Evolutionary conservation across 2,888 invertebrate species (phyloP), one percentile per base, ranked within the genome.

Genomic region (Biston betularia): DNA sequence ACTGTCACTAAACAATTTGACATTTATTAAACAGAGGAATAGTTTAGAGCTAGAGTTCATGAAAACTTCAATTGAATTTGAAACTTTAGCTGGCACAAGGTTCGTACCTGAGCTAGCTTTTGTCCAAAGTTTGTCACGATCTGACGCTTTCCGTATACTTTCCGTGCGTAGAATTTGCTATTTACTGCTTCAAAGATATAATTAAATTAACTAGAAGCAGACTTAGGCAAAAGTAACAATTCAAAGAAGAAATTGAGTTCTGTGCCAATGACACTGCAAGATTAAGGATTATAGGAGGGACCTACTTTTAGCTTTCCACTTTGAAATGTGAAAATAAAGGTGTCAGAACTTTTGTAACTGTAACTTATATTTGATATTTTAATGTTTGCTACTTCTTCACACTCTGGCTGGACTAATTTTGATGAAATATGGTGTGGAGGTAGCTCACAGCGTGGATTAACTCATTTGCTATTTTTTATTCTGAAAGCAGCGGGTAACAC

Each of bases 11-110:
- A 59, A n/a, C 50, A 60, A 50, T 56, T 48, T 55, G 44, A 63
- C 54, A 45, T 68, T 65, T 66, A 71, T 60, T 69, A 73, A 70
- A 70, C 59, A 52, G 52, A 65, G 54, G 49, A 55, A 64, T 70
- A 67, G 72, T 70, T 67, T 48, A 46, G 61, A 38, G 63, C 35
- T 58, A 24, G 64, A 69, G 70, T 69, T 63, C 57, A 65, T 61
- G 68, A 68, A 71, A 74, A 74, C 68, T 74, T 68, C 65, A 71
- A 74, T 72, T 74, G 70, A 72, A 74, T 74, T 70, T 68, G 55
- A 68, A 72, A 74, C 55, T 72, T 69, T n/a, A 63, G 55, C 56
- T 61, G 60, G 68, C 69, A 69, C 68, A 54, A 66, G 65, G 68
- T 68, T 55, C 48, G 50, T 65, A 57, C 55, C 68, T 63, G 65